Evolutionary conservation across 2,888 invertebrate genomes (phyloP).

Genomic region (Phortica magna): DNA sequence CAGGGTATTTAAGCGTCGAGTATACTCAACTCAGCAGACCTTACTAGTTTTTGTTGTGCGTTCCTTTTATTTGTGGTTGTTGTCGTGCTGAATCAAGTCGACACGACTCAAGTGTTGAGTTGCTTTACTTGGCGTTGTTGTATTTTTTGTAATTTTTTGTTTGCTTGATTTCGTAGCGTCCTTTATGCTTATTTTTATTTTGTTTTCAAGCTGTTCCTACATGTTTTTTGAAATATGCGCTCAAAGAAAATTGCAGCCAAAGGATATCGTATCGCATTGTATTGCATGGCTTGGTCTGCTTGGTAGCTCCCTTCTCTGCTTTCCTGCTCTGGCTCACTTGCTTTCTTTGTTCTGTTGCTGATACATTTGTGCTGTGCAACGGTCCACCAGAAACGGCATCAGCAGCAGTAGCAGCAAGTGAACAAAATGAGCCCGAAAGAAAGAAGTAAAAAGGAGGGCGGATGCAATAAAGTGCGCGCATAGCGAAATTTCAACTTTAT

Average conservation of each 20-base stretch:
- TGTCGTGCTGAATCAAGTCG: neutral
- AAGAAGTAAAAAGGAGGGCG: neutral
- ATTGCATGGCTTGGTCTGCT: neutral
- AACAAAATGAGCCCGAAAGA: neutral
- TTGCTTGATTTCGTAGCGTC: neutral
- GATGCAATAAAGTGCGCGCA: slow-evolving; percentile 30
- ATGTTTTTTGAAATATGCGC: slow-evolving; percentile 29
- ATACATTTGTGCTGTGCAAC: too few species aligned
- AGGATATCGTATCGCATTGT: slow-evolving; percentile 20
- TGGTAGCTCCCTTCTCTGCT: slow-evolving; percentile 1
- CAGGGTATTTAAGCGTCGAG: too few species aligned
- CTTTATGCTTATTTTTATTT: slow-evolving; percentile 6
- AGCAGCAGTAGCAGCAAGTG: neutral
- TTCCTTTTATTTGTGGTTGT: neutral
- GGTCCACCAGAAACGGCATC: too few species aligned
- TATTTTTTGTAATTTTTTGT: neutral
- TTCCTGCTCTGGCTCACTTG: neutral
- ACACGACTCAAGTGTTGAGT: slow-evolving; percentile 14
- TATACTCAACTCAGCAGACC: too few species aligned
- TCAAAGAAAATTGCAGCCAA: slow-evolving; percentile 31
- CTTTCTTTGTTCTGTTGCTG: neutral
- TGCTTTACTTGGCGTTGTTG: slow-evolving; percentile 7
- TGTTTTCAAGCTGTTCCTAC: neutral
- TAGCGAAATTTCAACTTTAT: slow-evolving; percentile 26
- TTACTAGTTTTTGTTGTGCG: neutral